Evolutionary conservation across 2,113 vertebrate species (phyloP), one percentile per base, ranked within the genome.

Genomic region (Mionectes macconnelli): DNA sequence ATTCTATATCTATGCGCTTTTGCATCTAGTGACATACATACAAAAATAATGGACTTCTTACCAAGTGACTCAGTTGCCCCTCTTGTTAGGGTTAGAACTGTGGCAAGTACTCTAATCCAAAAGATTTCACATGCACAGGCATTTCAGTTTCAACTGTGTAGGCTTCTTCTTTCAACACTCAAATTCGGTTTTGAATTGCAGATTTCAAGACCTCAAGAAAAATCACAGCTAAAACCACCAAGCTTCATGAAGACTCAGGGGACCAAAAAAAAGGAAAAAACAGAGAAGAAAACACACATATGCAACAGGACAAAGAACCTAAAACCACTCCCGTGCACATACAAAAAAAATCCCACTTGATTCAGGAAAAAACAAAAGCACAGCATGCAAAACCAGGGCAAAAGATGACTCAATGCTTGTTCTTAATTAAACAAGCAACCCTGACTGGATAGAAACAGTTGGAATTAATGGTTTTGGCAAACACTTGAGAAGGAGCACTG

Each of bases 251-350:
- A 39, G 18, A 52, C 10, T 25, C 52, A 20, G 9, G 3, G 13
- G 1, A 17, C 12, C 8, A 8, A 39, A 63, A 42, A 42, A 7
- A 6, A n/a, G 5, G 3, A 3, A 10, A 17, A 10, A 30, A 33
- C 11, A 28, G 14, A 23, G 27, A 66, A 44, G 13, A 47, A 57
- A 66, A 24, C 14, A 28, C 25, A n/a, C 6, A 73, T 19, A 52
- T 12, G 57, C 8, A 45, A 4, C 5, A 31, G 52, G 52, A 31
- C 11, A 62, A 27, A 16, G 47, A 37, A 24, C 0, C 14, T 4
- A 13, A 78, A 85, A 4, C 22, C 5, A 64, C 9, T 17, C 9
- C 17, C 33, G 6, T 15, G 7, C 28, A 37, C 8, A 37, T 19
- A 33, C 8, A 82, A 62, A 81, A 39, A 49, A 81, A 62, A 35